Evolutionary conservation across 2,113 vertebrate species (phyloP).

Genomic region (Rana temporaria): DNA sequence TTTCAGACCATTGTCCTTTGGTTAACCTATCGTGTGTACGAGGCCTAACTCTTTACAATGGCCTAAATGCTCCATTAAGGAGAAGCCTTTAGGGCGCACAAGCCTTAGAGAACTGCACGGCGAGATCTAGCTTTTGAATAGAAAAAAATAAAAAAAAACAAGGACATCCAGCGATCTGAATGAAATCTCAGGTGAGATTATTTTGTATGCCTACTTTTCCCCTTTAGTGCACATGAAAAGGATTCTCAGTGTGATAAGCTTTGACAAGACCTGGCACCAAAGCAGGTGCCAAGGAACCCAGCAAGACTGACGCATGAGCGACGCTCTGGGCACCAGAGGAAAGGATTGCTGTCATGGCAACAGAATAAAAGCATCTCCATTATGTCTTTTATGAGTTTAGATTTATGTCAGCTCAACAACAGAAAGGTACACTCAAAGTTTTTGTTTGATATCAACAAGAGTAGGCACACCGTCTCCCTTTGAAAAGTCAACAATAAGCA

Average conservation of each 20-base stretch:
- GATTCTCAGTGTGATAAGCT: slow-evolving; percentile 41
- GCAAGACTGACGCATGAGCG: slow-evolving; percentile 31
- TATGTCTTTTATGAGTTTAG: slow-evolving; percentile 27
- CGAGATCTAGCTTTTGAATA: background rate
- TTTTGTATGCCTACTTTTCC: slow-evolving; percentile 8
- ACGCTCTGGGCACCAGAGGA: slow-evolving; percentile 36
- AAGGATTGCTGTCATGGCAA: slow-evolving; percentile 24
- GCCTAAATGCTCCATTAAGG: background rate
- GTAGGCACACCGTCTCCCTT: background rate
- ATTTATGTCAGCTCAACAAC: slow-evolving; percentile 32
- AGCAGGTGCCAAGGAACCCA: slow-evolving; percentile 32
- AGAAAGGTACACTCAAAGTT: slow-evolving; percentile 7
- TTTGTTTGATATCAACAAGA: slow-evolving; percentile 22
- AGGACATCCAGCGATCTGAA: slow-evolving; percentile 24
- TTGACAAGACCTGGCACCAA: slow-evolving; percentile 38
- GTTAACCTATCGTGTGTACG: too few species aligned
- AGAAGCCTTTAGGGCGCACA: background rate
- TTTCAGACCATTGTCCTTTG: too few species aligned
- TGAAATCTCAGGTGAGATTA: slow-evolving; percentile 39
- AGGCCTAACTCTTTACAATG: too few species aligned
- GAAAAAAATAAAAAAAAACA: background rate
- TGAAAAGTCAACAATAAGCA: background rate
- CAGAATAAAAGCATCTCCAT: slow-evolving; percentile 22
- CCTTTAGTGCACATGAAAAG: slow-evolving; percentile 49
- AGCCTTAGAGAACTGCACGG: background rate